phyloP scores from a whole-genome alignment of 2,113 vertebrate genomes.

The Thomomys bottae region DNA sequence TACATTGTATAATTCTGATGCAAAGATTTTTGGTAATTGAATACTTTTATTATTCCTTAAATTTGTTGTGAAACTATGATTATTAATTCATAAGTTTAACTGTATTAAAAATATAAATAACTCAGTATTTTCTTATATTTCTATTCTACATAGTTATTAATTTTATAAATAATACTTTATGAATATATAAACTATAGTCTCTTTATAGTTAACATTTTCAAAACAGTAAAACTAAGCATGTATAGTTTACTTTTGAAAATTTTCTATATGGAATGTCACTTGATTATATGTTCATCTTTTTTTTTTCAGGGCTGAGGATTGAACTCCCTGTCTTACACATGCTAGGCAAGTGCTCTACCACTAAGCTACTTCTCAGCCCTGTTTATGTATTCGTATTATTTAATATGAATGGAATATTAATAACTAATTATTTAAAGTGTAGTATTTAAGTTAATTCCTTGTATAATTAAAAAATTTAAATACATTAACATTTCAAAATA shows the following conservation, averaged over 20 bases:
- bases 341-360: too few relatives aligned
- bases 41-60: conserved; percentile 40
- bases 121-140: conserved; percentile 48
- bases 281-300: conserved; percentile 57
- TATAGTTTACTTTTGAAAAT: conserved; percentile 64
- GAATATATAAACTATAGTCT: conserved; percentile 23
- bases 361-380: background rate
- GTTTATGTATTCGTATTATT: conserved; percentile 67
- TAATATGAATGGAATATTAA: conserved; percentile 75
- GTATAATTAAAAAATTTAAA: conserved; percentile 81
- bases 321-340: too few relatives aligned
- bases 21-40: conserved; percentile 37
- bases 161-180: conserved; percentile 9
- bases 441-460: conserved; percentile 72
- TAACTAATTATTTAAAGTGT: conserved; percentile 75
- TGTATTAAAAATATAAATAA: conserved; percentile 45
- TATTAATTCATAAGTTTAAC: conserved; percentile 42
- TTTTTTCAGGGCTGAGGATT: too few relatives aligned
- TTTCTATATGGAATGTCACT: conserved; percentile 46
- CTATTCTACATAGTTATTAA: background rate
- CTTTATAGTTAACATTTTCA: conserved; percentile 52
- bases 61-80: conserved; percentile 29
- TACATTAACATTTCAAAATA: conserved; percentile 79
- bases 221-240: conserved; percentile 15
- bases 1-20: conserved; percentile 28